Evolutionary conservation across 2,797 vertebrate species (phyloP), one percentile per base, ranked within the genome.

Genomic region (Rhinophrynus dorsalis): DNA sequence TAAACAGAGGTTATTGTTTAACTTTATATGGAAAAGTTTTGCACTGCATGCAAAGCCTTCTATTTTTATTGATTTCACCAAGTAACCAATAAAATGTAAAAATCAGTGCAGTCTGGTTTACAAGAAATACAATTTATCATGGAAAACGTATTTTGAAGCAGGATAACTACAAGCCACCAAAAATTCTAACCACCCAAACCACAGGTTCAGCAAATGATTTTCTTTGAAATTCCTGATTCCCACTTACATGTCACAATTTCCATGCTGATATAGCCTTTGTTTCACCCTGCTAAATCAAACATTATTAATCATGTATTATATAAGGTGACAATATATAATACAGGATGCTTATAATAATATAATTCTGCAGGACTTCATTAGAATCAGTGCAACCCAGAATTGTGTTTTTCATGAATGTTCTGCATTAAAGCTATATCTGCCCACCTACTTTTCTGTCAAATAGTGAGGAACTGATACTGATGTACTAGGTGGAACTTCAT

Each of bases 161-260:
- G 74, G 74, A 78, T 77, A 72, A 51, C 35, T 77, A 33, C 56
- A 57, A 80, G 74, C 35, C 44, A 73, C 54, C 54, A 64, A 71
- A 71, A 56, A 44, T 23, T 38, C 11, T 74, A 77, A 76, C 59
- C 80, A 76, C 81, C 72, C 56, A 84, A 84, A 81, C 80, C 77
- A 83, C 76, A 80, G 74, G 0, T 62, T 83, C 78, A 74, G 81
- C 71, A 80, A 80, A 81, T 68, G 72, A 74, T 80, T 78, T 77
- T 80, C 78, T 86, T 81, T 83, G 85, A 82, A 86, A 83, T 79
- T 88, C 81, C 75, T 81, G 80, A 79, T 82, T 81, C 83, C 78
- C 80, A 81, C 74, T 72, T 13, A 58, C 4, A 21, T 24, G 21
- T 37, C 29, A 42, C 21, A 57, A 47, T 50, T 72, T 65, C 52